Conservation (phyloP, 2,888 invertebrate species). For the Drosophila borealis region DNA sequence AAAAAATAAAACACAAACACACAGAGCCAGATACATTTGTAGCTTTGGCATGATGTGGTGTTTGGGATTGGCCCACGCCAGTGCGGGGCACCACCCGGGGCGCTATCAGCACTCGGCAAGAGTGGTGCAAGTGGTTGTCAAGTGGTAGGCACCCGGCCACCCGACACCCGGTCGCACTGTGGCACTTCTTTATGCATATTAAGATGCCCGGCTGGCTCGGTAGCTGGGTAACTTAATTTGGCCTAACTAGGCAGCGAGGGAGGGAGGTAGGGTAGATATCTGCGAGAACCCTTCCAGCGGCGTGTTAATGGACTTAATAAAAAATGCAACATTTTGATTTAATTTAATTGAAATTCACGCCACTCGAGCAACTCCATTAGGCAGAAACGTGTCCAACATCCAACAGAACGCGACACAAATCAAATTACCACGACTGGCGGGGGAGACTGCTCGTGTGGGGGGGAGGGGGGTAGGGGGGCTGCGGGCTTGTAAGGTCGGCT, state of each 20-base stretch:
- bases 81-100: conserved; percentile 20
- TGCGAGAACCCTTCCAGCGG: conserved; percentile 55
- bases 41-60: conserved; percentile 15
- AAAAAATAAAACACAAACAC: conserved; percentile 12
- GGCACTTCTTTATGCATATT: conserved; percentile 75
- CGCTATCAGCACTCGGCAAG: conserved; percentile 48
- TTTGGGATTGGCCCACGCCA: too few relatives aligned
- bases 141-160: conserved; percentile 59
- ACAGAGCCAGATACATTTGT: conserved; percentile 23
- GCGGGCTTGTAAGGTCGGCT: conserved; percentile 25
- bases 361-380: conserved; percentile 84
- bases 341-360: conserved; percentile 84
- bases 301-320: conserved; percentile 78
- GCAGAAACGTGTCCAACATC: conserved; percentile 82
- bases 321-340: conserved; percentile 81
- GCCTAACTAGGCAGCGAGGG: conserved; percentile 48
- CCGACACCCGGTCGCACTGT: conserved; percentile 22
- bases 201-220: conserved; percentile 53
- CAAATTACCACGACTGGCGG: conserved; percentile 69
- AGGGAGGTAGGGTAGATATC: not conserved
- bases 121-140: conserved; percentile 43
- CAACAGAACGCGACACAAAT: conserved; percentile 66
- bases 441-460: not conserved
- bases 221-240: conserved; percentile 72
- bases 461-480: not conserved